A percentile compares a stretch with the other conserved stretches of the same genome.
Evolutionary conservation across 1,140 invertebrate genomes (phyloP).

Genomic region (Lepidurus couesii): DNA sequence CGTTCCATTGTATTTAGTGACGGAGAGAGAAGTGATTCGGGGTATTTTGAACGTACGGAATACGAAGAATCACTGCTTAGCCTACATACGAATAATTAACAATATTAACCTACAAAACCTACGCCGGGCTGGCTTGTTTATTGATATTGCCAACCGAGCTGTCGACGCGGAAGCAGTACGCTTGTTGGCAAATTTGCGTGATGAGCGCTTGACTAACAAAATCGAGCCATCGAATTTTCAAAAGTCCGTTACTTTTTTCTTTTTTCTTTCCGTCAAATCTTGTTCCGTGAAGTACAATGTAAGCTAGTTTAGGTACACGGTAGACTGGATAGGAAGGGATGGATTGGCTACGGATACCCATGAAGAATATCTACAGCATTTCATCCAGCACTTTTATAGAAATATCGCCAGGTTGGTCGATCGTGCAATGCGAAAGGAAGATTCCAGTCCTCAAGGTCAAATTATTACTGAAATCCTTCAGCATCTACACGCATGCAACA

Average conservation of each 20-base stretch:
- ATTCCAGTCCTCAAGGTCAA: constrained; percentile 85
- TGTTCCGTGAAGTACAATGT: constrained; percentile 7
- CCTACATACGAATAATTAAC: constrained; percentile 82
- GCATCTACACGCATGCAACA: constrained; percentile 92
- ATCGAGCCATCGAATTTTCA: constrained; percentile 82
- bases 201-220: constrained; percentile 76
- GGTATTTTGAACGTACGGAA: constrained; percentile 90
- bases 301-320: constrained; percentile 65
- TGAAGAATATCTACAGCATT: constrained; percentile 88
- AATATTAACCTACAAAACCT: constrained; percentile 95
- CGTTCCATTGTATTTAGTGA: constrained; percentile 61
- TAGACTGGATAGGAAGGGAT: constrained; percentile 95
- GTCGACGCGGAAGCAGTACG: constrained; percentile 90
- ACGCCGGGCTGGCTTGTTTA: constrained; percentile 85
- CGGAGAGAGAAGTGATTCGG: constrained; percentile 94
- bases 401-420: constrained; percentile 89
- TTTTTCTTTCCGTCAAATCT: neutral
- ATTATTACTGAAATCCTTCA: constrained; percentile 94
- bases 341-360: constrained; percentile 89
- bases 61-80: constrained; percentile 92
- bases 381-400: constrained; percentile 90
- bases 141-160: constrained; percentile 88
- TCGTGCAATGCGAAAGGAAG: constrained; percentile 89
- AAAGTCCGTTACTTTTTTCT: constrained; percentile 53
- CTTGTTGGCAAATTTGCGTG: constrained; percentile 79